Evolutionary conservation across 2,797 vertebrate genomes (phyloP).

Genomic region (Dendrocincla tyrannina): DNA sequence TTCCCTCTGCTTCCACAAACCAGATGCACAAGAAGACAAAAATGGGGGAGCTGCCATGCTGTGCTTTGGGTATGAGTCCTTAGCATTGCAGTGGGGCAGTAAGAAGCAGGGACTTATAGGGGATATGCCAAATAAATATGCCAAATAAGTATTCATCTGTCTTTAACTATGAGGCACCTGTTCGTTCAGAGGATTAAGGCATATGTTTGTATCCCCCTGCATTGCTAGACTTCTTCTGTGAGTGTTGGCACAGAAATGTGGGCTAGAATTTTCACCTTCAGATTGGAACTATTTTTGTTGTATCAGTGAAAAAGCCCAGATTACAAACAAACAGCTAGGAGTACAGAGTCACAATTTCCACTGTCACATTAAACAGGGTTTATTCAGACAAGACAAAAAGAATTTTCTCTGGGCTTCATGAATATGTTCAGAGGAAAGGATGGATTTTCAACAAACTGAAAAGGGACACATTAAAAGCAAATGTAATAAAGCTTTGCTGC

Average conservation of each 20-base stretch:
- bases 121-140: background rate
- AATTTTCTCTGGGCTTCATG: background rate
- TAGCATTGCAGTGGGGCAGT: background rate
- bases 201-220: background rate
- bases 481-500: background rate
- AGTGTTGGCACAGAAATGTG: background rate
- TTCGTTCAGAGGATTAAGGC: background rate
- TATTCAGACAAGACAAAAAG: background rate
- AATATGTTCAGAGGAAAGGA: background rate
- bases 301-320: background rate
- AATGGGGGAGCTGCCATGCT: background rate
- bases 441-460: background rate
- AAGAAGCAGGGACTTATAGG: background rate
- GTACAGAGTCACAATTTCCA: background rate
- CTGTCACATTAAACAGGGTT: background rate
- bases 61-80: background rate
- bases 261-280: conserved; percentile 29
- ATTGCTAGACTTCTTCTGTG: background rate
- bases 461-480: conserved; percentile 12
- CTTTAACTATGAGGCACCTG: background rate
- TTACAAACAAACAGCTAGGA: background rate
- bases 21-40: accelerated
- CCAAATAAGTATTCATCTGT: background rate
- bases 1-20: background rate
- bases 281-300: background rate